Evolutionary conservation across 2,797 vertebrate genomes (phyloP), one percentile per base, ranked within the genome.

Genomic region (Poeciliopsis presidionis): DNA sequence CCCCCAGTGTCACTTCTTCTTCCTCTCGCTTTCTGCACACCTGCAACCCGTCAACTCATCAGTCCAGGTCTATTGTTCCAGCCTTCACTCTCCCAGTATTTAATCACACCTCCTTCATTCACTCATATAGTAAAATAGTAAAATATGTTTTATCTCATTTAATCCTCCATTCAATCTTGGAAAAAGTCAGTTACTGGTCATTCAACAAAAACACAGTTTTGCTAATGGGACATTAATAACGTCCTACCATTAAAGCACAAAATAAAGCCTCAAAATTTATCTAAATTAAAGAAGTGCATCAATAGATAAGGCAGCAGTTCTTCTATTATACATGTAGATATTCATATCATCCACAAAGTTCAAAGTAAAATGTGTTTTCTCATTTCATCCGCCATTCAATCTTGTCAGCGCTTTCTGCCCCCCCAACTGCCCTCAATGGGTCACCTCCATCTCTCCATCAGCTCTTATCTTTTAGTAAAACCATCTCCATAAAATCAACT

Each of bases 401-500:
- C 79, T 82, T 90, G 86, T 88, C 90, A 86, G 83, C 89, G 83
- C 88, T 78, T 75, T 81, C 80, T 30, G 30, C 78, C 8, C 53
- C 53, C 11, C 4, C 11, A n/a, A 25, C 80, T 79, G 72, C 81
- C 81, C 78, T 85, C 79, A 88, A 75, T 78, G 85, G 84, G 85
- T 88, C 89, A 88, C 86, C 86, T 84, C 84, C 82, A 72, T 90
- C 76, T 89, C 82, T 82, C 87, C 85, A 82, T 88, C 83, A 25
- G 85, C 81, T 91, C 88, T 90, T 91, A 86, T 94, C 86, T 93
- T 91, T 91, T 89, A 89, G 76, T 76, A 7, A 33, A 90, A 86
- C 75, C 89, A 74, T 84, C 88, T 81, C 81, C 83, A 81, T 74
- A 79, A 90, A 92, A 93, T 93, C 89, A 91, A 90, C 88, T 90